phyloP scores from a whole-genome alignment of 1,140 invertebrate species.

The Hylaeus anthracinus region DNA sequence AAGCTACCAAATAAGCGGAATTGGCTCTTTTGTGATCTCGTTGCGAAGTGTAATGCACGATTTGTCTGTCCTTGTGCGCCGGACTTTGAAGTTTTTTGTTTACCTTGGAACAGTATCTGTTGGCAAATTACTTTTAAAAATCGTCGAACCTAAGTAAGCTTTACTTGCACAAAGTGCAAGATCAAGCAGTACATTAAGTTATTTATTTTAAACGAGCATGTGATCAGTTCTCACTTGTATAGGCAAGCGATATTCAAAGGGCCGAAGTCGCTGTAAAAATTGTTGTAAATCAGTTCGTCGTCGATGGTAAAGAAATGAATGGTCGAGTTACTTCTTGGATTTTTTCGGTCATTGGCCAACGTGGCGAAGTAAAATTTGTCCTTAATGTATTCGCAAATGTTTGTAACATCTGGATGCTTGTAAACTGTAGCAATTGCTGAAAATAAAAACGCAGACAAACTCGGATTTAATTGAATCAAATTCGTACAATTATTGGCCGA shows the following conservation, averaged over 20 bases:
- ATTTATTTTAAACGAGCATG: neutral
- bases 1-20: conserved; percentile 92
- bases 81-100: conserved; percentile 85
- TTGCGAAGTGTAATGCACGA: conserved; percentile 88
- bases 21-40: conserved; percentile 85
- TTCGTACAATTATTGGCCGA: no score
- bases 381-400: conserved; percentile 71
- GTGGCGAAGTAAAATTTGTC: conserved; percentile 87
- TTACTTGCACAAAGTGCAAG: neutral
- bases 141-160: no score
- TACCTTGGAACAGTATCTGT: conserved; percentile 86
- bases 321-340: conserved; percentile 81
- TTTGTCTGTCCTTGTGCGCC: conserved; percentile 82
- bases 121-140: conserved; percentile 6
- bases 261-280: conserved; percentile 92
- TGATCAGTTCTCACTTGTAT: conserved; percentile 80
- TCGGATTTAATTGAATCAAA: no score
- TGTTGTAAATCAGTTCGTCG: conserved; percentile 87
- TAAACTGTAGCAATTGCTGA: conserved; percentile 53
- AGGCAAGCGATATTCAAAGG: conserved; percentile 89
- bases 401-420: conserved; percentile 64
- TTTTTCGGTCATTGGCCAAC: conserved; percentile 72
- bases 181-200: no score
- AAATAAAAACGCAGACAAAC: no score
- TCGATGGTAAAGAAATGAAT: conserved; percentile 87